Conservation (phyloP, 2,797 vertebrate species). For the Cyclopterus lumpus region DNA sequence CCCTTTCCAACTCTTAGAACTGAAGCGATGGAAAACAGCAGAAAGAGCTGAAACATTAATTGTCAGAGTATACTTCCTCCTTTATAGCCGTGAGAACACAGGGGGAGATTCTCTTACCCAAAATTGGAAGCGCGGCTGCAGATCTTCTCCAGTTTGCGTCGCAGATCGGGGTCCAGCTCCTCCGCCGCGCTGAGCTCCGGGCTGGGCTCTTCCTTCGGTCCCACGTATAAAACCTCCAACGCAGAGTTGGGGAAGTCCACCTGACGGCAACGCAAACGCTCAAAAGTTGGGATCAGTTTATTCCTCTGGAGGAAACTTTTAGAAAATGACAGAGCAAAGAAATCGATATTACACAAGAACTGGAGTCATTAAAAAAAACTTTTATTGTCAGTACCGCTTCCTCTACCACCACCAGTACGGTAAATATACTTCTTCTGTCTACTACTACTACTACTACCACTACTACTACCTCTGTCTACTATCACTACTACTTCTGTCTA, state of each 20-base stretch:
- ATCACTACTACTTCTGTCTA: background rate
- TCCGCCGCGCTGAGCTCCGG: conserved; percentile 83
- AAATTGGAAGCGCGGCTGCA: conserved; percentile 89
- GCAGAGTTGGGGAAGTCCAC: conserved; percentile 91
- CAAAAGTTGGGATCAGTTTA: background rate
- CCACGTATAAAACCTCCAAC: conserved; percentile 90
- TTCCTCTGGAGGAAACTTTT: background rate
- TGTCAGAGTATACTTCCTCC: background rate
- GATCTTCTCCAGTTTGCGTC: conserved; percentile 88
- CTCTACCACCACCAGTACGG: background rate
- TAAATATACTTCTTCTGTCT: no score
- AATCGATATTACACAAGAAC: background rate
- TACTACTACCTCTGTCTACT: background rate
- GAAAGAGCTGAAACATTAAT: background rate
- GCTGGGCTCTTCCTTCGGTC: conserved; percentile 82
- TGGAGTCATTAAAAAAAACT: background rate
- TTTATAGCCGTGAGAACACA: background rate
- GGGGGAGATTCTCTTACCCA: conserved; percentile 82
- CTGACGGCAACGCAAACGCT: conserved; percentile 70
- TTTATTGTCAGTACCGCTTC: background rate
- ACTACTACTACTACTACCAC: background rate
- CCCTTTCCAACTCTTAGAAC: background rate
- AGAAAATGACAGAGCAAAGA: background rate
- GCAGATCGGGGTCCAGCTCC: conserved; percentile 86
- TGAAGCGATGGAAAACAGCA: background rate